Conservation (phyloP, 2,888 invertebrate species). For the Drosophila tripunctata region DNA sequence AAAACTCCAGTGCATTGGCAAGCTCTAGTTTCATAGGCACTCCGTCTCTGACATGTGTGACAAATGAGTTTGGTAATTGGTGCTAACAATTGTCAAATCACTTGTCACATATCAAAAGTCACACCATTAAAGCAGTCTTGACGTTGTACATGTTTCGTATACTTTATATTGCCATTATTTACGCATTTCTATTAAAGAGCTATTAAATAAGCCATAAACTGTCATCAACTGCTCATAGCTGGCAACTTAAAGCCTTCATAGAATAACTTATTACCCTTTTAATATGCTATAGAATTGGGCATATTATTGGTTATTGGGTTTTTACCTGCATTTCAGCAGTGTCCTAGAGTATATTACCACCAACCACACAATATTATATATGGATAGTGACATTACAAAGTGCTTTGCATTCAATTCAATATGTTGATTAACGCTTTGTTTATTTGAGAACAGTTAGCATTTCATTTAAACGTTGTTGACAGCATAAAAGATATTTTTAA, state of each 20-base stretch:
- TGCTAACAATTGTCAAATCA: constrained; percentile 51
- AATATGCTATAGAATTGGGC: background rate
- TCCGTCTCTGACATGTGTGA: constrained; percentile 32
- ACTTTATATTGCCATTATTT: constrained; percentile 4
- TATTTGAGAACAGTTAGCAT: constrained; percentile 19
- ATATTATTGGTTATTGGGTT: background rate
- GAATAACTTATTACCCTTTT: constrained; percentile 2
- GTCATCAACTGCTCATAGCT: constrained; percentile 10
- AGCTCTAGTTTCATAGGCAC: background rate
- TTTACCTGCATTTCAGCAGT: background rate
- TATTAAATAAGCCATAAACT: constrained; percentile 26
- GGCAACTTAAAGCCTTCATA: constrained; percentile 1
- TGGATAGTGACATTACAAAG: background rate
- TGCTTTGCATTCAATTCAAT: background rate
- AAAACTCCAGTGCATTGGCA: background rate
- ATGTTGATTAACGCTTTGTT: constrained; percentile 26
- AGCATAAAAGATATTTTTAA: constrained; percentile 42
- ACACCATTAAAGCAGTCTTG: background rate
- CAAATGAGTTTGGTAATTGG: constrained; percentile 63
- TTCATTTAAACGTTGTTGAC: constrained; percentile 37
- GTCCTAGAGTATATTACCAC: background rate
- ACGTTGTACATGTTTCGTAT: constrained; percentile 26
- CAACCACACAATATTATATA: no score
- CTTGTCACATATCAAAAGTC: constrained; percentile 13
- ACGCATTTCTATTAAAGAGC: constrained; percentile 8